Conservation (phyloP, 2,113 vertebrate species). For the Ia io region DNA sequence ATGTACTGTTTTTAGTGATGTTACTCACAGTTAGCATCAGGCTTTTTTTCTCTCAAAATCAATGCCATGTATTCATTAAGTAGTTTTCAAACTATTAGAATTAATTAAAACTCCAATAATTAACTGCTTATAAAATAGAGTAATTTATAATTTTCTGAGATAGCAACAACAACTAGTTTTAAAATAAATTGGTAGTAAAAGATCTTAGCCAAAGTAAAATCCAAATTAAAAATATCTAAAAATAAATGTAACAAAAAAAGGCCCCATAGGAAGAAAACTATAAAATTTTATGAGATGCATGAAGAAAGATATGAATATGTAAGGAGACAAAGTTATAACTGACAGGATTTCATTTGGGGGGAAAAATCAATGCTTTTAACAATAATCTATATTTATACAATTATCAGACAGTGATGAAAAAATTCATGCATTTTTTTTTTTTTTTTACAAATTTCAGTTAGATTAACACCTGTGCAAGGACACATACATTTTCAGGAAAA, state of each 20-base stretch:
- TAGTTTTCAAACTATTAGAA: not conserved
- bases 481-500: not conserved
- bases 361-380: not conserved
- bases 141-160: not conserved
- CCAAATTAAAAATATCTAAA: not conserved
- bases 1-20: not conserved
- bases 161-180: not conserved
- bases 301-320: not conserved
- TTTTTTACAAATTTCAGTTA: not conserved
- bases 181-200: not conserved
- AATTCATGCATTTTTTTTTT: not conserved
- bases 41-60: not conserved
- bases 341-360: not conserved
- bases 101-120: not conserved
- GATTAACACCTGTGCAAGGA: not conserved
- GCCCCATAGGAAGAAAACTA: not conserved
- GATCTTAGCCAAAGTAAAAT: not conserved
- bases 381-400: not conserved
- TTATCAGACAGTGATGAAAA: not conserved
- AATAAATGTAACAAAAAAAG: not conserved
- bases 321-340: not conserved
- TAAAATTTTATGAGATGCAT: not conserved
- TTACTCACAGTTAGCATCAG: not conserved
- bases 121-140: not conserved
- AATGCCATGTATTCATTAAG: not conserved